Evolutionary conservation across 1,140 invertebrate species (phyloP), one percentile per base, ranked within the genome.

Genomic region (Pseudobourletiella spinata): DNA sequence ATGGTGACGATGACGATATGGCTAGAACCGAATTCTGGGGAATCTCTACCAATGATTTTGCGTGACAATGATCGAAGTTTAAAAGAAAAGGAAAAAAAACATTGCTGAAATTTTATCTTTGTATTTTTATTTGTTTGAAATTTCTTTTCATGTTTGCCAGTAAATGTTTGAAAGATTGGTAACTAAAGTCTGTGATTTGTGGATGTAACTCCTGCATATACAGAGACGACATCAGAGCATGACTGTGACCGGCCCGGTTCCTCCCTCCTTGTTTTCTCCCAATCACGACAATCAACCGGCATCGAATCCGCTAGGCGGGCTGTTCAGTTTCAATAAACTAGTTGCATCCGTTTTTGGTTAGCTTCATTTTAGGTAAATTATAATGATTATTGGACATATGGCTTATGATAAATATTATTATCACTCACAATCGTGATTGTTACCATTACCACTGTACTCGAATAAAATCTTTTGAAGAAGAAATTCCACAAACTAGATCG

Each of bases 251-350:
- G 11, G 6, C 30, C 25, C 8, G 25, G 11, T 4, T 26, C 50
- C 6, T 26, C 28, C 20, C 20, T 20, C 11, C 25, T 15, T 54
- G 25, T 30, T 54, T 22, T 20, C 28, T 54, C 50, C 46, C 6
- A 48, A 25, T 48, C 18, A 6, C 11, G 46, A 25, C 11, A 25
- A 54, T 26, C 50, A 54, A 54, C 24, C 14, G 3, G 6, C 28
- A 11, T 4, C 50, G 14, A 54, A 30, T 26, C 50, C 50, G 20
- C 30, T 54, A 6, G 22, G 28, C 15, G 14, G 14, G 22, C 24
- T 54, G 22, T 54, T 54, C 25, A 54, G 25, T 30, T 54, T 54
- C 14, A 54, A 54, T 28, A 54, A 54, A 30, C 16, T 25, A 32
- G 44, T 48, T 22, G 14, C 44, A 8, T 11, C 6, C 20, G 44